These are phyloP conservation scores for Andrena haemorrhoa DNA, from an alignment of 2,888 invertebrate species.

Conservation along the genomic window DNA sequence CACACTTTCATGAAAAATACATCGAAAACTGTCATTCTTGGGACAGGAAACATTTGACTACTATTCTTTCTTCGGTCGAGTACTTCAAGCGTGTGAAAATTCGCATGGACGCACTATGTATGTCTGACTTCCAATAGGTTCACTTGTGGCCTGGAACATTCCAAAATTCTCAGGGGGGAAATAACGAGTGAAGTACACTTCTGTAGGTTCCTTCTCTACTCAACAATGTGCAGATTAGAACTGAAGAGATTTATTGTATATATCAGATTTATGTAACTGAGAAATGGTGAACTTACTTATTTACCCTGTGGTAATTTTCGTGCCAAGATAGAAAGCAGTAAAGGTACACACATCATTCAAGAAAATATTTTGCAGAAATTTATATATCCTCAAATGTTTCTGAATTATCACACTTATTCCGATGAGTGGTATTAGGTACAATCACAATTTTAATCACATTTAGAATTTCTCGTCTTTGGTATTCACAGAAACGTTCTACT, in stretches of 20 bases:
- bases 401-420: too few species aligned
- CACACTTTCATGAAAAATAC: conserved; percentile 18
- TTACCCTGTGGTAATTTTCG: background rate
- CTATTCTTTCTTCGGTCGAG: background rate
- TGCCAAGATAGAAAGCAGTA: background rate
- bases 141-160: conserved; percentile 37
- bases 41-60: conserved; percentile 55
- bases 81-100: conserved; percentile 23
- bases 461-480: background rate
- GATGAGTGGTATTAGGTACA: too few species aligned
- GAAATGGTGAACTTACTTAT: conserved; percentile 14
- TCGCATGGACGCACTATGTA: background rate
- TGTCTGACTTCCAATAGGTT: background rate
- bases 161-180: conserved; percentile 4
- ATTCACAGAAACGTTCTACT: background rate
- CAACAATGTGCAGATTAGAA: background rate
- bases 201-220: too few species aligned
- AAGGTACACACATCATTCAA: background rate
- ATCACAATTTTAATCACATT: too few species aligned
- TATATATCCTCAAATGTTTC: background rate
- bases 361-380: conserved; percentile 7
- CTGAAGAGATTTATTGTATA: background rate
- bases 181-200: too few species aligned
- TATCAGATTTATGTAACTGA: background rate
- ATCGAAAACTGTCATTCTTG: conserved; percentile 29